phyloP scores from a whole-genome alignment of 2,888 invertebrate genomes.

The Nephrocerus scutellatus region DNA sequence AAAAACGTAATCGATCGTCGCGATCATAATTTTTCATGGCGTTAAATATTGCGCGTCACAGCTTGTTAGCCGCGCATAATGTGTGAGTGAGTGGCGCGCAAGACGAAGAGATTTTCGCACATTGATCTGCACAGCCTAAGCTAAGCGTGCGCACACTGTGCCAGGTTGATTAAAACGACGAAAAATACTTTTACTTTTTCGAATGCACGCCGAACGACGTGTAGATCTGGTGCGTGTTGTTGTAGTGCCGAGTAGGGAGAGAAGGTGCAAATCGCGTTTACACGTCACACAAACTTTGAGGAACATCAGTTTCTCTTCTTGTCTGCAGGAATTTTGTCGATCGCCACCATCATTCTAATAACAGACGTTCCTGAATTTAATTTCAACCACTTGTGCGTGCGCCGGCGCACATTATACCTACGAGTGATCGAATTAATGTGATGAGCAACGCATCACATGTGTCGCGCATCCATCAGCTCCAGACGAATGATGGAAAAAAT shows the following conservation, averaged over 20 bases:
- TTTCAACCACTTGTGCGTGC: conserved; percentile 22
- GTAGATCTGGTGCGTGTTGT: no score
- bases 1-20: conserved; percentile 34
- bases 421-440: no score
- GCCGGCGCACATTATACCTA: conserved; percentile 1
- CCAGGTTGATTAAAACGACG: no score
- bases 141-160: no score
- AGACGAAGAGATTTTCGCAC: conserved; percentile 17
- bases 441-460: no score
- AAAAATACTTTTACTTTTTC: no score
- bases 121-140: conserved; percentile 6
- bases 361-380: conserved; percentile 22
- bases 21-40: conserved; percentile 42
- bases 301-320: no score
- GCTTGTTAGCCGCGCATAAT: conserved; percentile 33
- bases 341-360: no score
- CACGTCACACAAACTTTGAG: no score
- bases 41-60: conserved; percentile 40
- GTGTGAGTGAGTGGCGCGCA: no score
- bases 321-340: no score
- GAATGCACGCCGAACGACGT: no score
- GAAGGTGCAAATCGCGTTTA: conserved; percentile 23
- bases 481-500: conserved; percentile 3
- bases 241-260: conserved; percentile 18
- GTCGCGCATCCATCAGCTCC: conserved; percentile 7